Base-by-base conservation (phyloP, 2,888 invertebrate genomes). In the Pelosia muscerda region DNA sequence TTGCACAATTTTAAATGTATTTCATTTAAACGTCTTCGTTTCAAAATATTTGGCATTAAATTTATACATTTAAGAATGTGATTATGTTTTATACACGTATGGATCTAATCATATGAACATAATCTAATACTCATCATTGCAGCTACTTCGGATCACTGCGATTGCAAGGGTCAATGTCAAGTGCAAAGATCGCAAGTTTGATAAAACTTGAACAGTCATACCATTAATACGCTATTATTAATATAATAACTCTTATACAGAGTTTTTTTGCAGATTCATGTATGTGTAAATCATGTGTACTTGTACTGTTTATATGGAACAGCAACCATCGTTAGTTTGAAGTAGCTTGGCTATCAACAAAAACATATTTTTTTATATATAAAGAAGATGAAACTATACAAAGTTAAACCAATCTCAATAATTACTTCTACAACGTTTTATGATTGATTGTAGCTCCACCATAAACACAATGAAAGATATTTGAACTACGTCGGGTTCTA, bases 151-250 rank as follows among this genome's bases (percentile, higher is more conserved):
- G 11, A 19, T 49, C n/a, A 49, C 49, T n/a, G 9, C n/a, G 49
- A 49, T n/a, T 49, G 49, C 49, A 49, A 49, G n/a, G 49, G n/a
- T 49, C n/a, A 49, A n/a, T n/a, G n/a, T 49, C 49, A 19, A 49
- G 49, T n/a, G 49, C 49, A 49, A 49, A 49, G 49, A 9, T 49
- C 49, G n/a, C 9, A n/a, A 49, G 8, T 49, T 49, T 49, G 49
- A 49, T 49, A 49, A 49, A 49, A 42, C 4, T 15, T n/a, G n/a
- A n/a, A 42, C 42, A n/a, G 49, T 42, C 19, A 42, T 19, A 49
- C n/a, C 49, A 49, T 49, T 0, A n/a, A n/a, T n/a, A 49, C 19
- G 1, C 6, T 19, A 42, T 42, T 49, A 49, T 8, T 8, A n/a
- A 49, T n/a, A 49, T 49, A n/a, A 49, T 49, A n/a, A 49, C 1